These are phyloP conservation scores for Rosalia funebris DNA, from an alignment of 2,888 invertebrate genomes.

Conservation along the genomic window DNA sequence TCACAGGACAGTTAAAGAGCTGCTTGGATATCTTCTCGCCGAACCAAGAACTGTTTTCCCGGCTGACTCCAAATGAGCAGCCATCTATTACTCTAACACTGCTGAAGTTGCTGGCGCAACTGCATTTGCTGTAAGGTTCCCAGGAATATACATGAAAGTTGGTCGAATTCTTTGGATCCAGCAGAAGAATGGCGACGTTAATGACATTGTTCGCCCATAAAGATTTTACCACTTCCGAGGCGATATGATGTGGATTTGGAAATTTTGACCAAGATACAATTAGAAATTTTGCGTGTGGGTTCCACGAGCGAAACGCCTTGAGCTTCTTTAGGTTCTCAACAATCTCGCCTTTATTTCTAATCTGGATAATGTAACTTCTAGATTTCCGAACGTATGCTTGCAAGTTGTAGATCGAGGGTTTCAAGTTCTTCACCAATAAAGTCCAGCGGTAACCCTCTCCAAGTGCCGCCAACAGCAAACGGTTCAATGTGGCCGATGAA, in stretches of 20 bases:
- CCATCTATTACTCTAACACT: slow-evolving; percentile 38
- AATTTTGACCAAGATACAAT: slow-evolving; percentile 35
- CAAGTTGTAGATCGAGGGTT: neutral
- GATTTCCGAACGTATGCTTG: neutral
- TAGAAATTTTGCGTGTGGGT: neutral
- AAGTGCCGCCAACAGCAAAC: neutral
- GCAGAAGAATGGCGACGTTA: slow-evolving; percentile 42
- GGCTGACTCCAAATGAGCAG: slow-evolving; percentile 33
- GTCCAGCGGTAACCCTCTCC: neutral
- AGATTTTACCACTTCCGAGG: slow-evolving; percentile 33
- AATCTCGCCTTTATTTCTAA: neutral
- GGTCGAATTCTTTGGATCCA: slow-evolving; percentile 22
- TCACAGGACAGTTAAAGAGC: slow-evolving; percentile 51
- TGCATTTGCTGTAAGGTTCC: slow-evolving; percentile 39
- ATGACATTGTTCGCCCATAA: slow-evolving; percentile 36
- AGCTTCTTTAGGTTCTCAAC: neutral
- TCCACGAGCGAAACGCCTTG: neutral
- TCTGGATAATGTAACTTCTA: neutral
- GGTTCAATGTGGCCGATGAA: neutral
- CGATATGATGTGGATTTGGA: slow-evolving; percentile 28
- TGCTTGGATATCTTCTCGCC: slow-evolving; percentile 49
- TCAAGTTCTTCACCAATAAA: neutral
- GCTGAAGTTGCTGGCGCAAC: slow-evolving; percentile 39
- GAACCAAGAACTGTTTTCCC: slow-evolving; percentile 26
- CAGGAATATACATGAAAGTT: slow-evolving; percentile 47